Conservation (phyloP, 2,888 invertebrate species). For the Sarcophaga subvicina region DNA sequence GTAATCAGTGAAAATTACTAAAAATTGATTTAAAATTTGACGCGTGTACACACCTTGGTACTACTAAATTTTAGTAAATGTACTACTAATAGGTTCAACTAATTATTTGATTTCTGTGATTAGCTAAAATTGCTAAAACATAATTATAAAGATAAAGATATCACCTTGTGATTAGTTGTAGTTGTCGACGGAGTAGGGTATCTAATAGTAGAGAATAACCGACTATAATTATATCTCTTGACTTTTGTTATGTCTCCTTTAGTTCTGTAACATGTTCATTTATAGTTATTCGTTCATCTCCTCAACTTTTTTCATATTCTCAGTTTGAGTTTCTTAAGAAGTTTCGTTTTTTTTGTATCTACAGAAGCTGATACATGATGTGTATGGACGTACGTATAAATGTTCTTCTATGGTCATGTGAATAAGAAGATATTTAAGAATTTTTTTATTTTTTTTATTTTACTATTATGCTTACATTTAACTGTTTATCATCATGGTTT, state of each 20-base stretch:
- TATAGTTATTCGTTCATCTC: constrained; percentile 16
- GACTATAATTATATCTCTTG: too few species aligned
- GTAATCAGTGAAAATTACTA: too few species aligned
- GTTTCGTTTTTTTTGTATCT: constrained; percentile 39
- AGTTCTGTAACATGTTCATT: constrained; percentile 45
- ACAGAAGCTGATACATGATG: constrained; percentile 45
- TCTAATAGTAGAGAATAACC: too few species aligned
- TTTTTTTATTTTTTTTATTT: constrained; percentile 29
- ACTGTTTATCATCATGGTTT: constrained; percentile 67
- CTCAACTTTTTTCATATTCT: constrained; percentile 40
- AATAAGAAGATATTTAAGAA: constrained; percentile 42
- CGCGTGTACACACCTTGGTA: too few species aligned
- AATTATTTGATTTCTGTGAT: too few species aligned
- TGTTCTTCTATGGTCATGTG: constrained; percentile 47
- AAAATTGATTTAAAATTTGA: too few species aligned
- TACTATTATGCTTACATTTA: constrained; percentile 56
- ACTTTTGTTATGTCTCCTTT: not conserved
- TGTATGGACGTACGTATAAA: constrained; percentile 12
- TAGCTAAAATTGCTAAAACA: too few species aligned
- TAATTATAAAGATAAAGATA: too few species aligned
- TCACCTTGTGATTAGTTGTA: too few species aligned
- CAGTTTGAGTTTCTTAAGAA: constrained; percentile 46
- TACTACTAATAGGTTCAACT: too few species aligned
- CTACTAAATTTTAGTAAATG: too few species aligned
- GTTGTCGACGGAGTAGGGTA: too few species aligned